A percentile compares a stretch with the other conserved stretches of the same genome.
Conservation (phyloP, 2,113 vertebrate species). For the Nothocercus nigrocapillus region DNA sequence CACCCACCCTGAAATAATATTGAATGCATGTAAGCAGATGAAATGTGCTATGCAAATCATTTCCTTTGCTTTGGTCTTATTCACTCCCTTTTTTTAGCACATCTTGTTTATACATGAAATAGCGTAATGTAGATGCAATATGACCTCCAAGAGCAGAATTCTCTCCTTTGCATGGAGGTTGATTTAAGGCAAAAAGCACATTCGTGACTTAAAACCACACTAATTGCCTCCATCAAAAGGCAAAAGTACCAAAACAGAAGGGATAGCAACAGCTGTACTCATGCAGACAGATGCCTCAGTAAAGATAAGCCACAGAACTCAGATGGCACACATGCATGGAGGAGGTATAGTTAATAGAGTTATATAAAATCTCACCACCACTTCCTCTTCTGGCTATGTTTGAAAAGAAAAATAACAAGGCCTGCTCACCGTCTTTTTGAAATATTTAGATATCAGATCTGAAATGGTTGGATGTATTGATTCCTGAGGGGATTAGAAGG, state of each 20-base stretch:
- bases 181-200: neutral
- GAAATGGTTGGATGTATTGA: neutral
- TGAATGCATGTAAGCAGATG: neutral
- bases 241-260: neutral
- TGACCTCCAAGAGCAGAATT: neutral
- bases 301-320: neutral
- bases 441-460: neutral
- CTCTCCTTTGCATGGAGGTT: fast-evolving
- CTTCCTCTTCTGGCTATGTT: neutral
- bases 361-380: neutral
- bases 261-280: neutral
- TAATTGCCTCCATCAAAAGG: neutral
- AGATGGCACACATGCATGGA: fast-evolving
- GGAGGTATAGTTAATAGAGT: neutral
- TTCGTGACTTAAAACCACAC: neutral
- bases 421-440: neutral
- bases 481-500: neutral
- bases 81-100: neutral
- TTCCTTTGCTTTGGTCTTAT: neutral
- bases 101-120: neutral
- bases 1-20: neutral
- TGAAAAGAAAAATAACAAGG: neutral
- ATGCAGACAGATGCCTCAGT: neutral
- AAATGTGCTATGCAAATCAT: neutral
- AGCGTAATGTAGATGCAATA: neutral